Evolutionary conservation across 2,113 vertebrate species (phyloP), one percentile per base, ranked within the genome.

Genomic region (Varanus salvator): DNA sequence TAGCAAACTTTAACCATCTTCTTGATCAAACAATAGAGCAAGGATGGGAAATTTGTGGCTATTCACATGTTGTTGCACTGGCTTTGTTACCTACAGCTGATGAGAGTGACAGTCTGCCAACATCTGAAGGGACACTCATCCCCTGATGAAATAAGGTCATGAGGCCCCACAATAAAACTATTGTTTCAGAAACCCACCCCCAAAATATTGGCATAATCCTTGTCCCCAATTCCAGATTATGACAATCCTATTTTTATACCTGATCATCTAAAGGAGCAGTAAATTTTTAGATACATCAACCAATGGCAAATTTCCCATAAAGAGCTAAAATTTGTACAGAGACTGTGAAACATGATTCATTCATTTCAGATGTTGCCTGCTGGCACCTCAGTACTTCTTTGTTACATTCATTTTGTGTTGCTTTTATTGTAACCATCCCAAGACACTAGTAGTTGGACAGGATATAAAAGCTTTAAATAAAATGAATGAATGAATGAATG

Each of bases 1-100:
- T 57, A 90, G 78, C 77, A 91, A 84, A 92, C n/a, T 90, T 83
- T 90, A 93, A 84, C 64, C 77, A 44, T 87, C 50, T 82, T 93
- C 87, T 85, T 84, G 52, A 84, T 80, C 86, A 0, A 11, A 0
- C 34, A 80, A 50, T 21, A 84, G 8, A 66, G 19, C 64, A 83
- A 4, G 57, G 9, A 12, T 15, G 57, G 57, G 57, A 64, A 21
- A 64, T 19, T 3, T 64, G 60, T 19, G 60, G 60, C 60, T 64
- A 0, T 64, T 15, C 11, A 64, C 15, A 64, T 64, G 60, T 19
- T 21, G 21, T 21, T 64, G 15, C 2, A 64, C 17, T 60, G 57
- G 11, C 57, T 60, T 19, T 64, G 60, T 64, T 64, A 19, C 15
- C 60, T 64, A 19, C 3, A 15, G 60, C 60, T 64, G 60, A 64